Evolutionary conservation across 2,888 invertebrate genomes (phyloP).

Genomic region (Agrotis puta): DNA sequence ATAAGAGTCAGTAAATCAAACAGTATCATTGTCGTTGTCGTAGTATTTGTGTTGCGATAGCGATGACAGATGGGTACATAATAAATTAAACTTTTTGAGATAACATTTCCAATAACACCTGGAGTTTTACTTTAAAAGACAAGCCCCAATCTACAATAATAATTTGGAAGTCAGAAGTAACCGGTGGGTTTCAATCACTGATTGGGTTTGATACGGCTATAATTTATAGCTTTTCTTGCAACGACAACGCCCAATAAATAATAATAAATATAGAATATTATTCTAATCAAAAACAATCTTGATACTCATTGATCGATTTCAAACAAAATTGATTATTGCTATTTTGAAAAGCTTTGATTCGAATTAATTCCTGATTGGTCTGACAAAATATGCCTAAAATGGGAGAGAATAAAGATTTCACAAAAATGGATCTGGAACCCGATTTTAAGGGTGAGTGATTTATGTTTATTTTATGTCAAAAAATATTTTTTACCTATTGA

Average conservation of each 20-base stretch:
- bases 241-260: not conserved
- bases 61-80: constrained; percentile 16
- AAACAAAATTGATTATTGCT: no score
- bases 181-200: not conserved
- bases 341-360: not conserved
- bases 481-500: not conserved
- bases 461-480: no score
- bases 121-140: constrained; percentile 42
- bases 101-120: constrained; percentile 7
- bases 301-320: not conserved
- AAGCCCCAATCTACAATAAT: not conserved
- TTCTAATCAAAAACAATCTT: not conserved
- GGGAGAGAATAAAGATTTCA: constrained; percentile 17
- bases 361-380: not conserved
- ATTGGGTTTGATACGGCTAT: not conserved
- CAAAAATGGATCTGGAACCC: not conserved
- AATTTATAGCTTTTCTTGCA: no score
- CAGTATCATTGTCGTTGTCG: constrained; percentile 8
- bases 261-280: not conserved
- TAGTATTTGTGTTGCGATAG: constrained; percentile 35
- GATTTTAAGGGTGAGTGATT: constrained; percentile 39
- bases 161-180: constrained; percentile 15
- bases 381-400: not conserved
- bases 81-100: not conserved
- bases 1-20: constrained; percentile 17